A percentile compares a stretch with the other conserved stretches of the same genome.
phyloP scores from a whole-genome alignment of 2,797 vertebrate genomes.

The Coilia nasus region DNA sequence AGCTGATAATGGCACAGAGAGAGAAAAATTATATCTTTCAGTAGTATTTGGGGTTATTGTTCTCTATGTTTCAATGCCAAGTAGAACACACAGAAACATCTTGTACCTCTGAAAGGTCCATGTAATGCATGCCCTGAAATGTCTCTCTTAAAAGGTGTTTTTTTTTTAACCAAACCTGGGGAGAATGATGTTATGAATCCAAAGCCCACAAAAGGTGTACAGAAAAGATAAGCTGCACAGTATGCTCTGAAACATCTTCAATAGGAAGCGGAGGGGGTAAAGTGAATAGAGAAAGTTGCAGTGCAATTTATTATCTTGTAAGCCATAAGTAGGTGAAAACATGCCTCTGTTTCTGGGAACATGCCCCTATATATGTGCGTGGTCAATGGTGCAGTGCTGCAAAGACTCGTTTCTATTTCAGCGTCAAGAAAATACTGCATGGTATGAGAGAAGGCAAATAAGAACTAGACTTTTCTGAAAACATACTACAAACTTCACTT shows the following conservation, averaged over 20 bases:
- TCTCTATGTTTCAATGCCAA: constrained; percentile 13
- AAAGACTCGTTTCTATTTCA: background rate
- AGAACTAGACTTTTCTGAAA: too few relatives aligned
- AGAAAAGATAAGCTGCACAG: background rate
- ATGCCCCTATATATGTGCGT: background rate
- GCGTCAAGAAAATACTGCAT: too few relatives aligned
- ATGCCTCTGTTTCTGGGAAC: background rate
- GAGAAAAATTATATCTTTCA: constrained; percentile 31
- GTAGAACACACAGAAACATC: background rate
- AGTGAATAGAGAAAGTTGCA: background rate
- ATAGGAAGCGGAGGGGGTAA: background rate
- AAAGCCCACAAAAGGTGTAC: background rate
- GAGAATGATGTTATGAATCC: background rate
- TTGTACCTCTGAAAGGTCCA: background rate
- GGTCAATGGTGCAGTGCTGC: background rate
- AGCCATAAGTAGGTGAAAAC: background rate
- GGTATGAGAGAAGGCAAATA: too few relatives aligned
- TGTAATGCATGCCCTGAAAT: background rate
- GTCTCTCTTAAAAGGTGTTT: background rate
- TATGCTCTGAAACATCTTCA: background rate
- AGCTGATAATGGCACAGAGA: constrained; percentile 14
- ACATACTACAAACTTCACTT: too few relatives aligned
- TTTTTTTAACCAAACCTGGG: background rate
- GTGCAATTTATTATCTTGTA: background rate
- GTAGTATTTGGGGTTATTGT: background rate